Evolutionary conservation across 1,140 invertebrate genomes (phyloP).

Genomic region (Centruroides vittatus): DNA sequence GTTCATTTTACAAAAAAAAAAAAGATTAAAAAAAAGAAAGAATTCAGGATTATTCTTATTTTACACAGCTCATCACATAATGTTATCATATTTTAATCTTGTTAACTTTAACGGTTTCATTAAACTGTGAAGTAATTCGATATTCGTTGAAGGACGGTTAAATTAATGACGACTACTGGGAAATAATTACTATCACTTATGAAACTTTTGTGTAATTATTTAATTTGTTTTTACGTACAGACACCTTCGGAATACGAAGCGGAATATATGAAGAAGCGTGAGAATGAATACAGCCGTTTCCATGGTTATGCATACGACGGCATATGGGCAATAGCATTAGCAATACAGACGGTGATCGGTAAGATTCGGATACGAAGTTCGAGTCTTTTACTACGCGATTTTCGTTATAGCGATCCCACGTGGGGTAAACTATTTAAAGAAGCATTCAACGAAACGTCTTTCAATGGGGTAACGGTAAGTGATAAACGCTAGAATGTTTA

Average conservation of each 20-base stretch:
- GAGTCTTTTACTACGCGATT: constrained; percentile 40
- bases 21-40: too few relatives aligned
- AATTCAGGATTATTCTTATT: too few relatives aligned
- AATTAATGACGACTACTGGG: too few relatives aligned
- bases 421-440: constrained; percentile 76
- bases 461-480: constrained; percentile 82
- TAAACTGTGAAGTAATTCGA: too few relatives aligned
- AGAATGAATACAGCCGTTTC: constrained; percentile 73
- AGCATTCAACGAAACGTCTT: constrained; percentile 74
- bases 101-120: too few relatives aligned
- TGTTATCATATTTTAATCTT: too few relatives aligned
- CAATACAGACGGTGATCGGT: constrained; percentile 70
- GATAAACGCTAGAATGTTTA: not conserved
- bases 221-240: constrained; percentile 34
- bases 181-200: too few relatives aligned
- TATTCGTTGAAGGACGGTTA: too few relatives aligned
- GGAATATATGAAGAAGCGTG: constrained; percentile 63
- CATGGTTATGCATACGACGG: constrained; percentile 95
- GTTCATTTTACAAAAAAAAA: too few relatives aligned
- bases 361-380: constrained; percentile 28
- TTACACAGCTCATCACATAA: too few relatives aligned
- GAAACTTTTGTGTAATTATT: not conserved
- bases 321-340: constrained; percentile 87
- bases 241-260: constrained; percentile 70
- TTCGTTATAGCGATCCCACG: constrained; percentile 61